A percentile compares a stretch with the other conserved stretches of the same genome.
Evolutionary conservation across 1,140 invertebrate species (phyloP).

Genomic region (Diachasma alloeum): DNA sequence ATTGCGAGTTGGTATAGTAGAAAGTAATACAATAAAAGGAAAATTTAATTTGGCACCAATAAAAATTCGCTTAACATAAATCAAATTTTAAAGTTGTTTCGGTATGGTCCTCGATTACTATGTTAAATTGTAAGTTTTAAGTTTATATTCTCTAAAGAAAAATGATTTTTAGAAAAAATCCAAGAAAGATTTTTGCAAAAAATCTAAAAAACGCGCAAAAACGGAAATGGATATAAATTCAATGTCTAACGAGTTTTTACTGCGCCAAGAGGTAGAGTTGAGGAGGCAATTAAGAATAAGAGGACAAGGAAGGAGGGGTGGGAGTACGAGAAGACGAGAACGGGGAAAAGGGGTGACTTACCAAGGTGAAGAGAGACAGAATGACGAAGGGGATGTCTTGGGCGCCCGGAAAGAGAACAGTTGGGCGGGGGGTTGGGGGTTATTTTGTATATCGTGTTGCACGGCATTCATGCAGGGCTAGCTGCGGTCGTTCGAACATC

Average conservation of each 20-base stretch:
- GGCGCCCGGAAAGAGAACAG: conserved; percentile 18
- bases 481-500: conserved; percentile 31
- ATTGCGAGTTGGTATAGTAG: too few relatives aligned
- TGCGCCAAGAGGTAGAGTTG: conserved; percentile 25
- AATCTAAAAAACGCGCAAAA: not conserved
- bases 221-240: conserved; percentile 53
- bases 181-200: too few relatives aligned
- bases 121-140: too few relatives aligned
- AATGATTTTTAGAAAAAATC: too few relatives aligned
- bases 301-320: conserved; percentile 29
- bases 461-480: conserved; percentile 48
- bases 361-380: not conserved
- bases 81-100: too few relatives aligned
- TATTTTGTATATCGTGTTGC: conserved; percentile 47
- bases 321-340: conserved; percentile 32
- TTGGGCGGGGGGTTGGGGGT: conserved; percentile 34
- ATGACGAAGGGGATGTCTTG: conserved; percentile 3
- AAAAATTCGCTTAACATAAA: too few relatives aligned
- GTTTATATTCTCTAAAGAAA: too few relatives aligned
- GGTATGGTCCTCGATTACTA: too few relatives aligned
- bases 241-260: conserved; percentile 62
- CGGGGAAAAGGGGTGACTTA: conserved; percentile 17
- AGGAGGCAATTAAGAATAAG: conserved; percentile 57
- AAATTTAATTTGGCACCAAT: too few relatives aligned
- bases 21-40: too few relatives aligned